Base-by-base conservation (phyloP, 2,888 invertebrate species). In the Idaea biselata region DNA sequence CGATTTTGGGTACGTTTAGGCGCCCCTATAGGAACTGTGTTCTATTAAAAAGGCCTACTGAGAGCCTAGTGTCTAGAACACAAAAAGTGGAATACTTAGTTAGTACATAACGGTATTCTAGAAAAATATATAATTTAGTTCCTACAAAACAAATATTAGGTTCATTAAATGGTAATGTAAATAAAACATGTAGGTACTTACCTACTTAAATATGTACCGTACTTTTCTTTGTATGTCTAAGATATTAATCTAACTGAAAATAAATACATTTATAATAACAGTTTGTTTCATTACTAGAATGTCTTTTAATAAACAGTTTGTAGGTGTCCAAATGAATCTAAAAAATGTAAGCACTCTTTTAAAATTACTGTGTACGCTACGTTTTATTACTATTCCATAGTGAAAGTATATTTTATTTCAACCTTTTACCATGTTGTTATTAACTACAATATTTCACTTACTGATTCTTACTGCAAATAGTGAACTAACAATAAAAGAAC, bases 211-310 rank as follows among this genome's bases (percentile, higher is more conserved):
- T 44, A 44, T 14, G 8, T 33, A 33, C 33, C 3, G 33, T 33
- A 33, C 44, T 14, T 44, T 44, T 44, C 44, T 11, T 44, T 44
- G 44, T 44, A 44, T 44, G 44, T 11, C 11, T 44, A 44, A 44
- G 44, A 60, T 11, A 18, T 62, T 4, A 55, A 53, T 60, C 3
- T 32, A 58, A 44, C 11, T 32, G 18, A 44, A 44, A 44, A 44
- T 5, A 44, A 44, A 44, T 11, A 44, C 44, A 44, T 11, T 11
- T 44, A 44, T 44, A 44, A 44, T 44, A 44, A 44, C 44, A 44
- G 44, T 14, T 44, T 44, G 8, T 44, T 8, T 44, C 11, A 14
- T 44, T 8, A 8, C 44, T 44, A 44, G 11, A 44, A 44, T 44
- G 8, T 11, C 44, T 44, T 32, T 44, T 44, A 44, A 44, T 44